Base-by-base conservation (phyloP, 2,113 vertebrate genomes). In the Nothobranchius kuhntae region DNA sequence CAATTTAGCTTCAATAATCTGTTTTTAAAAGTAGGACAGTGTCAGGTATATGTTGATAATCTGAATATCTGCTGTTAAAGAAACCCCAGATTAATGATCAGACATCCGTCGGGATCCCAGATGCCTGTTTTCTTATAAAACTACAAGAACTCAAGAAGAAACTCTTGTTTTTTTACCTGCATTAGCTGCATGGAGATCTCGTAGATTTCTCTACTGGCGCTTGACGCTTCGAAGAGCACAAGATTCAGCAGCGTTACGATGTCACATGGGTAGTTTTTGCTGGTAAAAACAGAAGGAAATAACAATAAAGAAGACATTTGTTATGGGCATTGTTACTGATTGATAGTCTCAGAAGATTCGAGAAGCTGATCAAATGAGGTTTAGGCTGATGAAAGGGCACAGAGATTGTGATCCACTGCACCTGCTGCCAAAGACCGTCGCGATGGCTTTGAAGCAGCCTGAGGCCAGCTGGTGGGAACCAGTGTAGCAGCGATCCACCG, bases 161-260 rank as follows among this genome's bases (percentile, higher is more conserved):
- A 9, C 17, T 10, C 1, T 3, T 9, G 38, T 40, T 40, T 45
- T 45, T 75, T 80, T 38, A 93, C 98, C 95, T 99, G 98, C 95
- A 99, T 96, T 47, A 99, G 95, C 91, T 99, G 96, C 96, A 98
- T 97, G 76, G 98, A 96, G 81, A 99, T 96, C 89, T 99, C 98
- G 82, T 99, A 98, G 77, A 98, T 96, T 80, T 99, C 96, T 85
- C 96, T 93, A 93, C 92, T 97, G 87, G 95, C 95, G 86, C 98
- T 95, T 64, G 96, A 98, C 1, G 97, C 95, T 85, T 99, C 98
- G 88, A 99, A 99, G 13, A 99, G 94, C 64, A 99, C 96, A 68
- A 99, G 90, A 87, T 98, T 99, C 78, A 99, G 89, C 86, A 99
- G 86, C 0, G 94, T 98, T 78, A 99, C 96, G 1, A 97, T 93